Percentiles rank a stretch among this genome's conserved stretches.
Evolutionary conservation across 2,113 vertebrate species (phyloP).

Genomic region (human): GRCh38 chr1:192593501-192594000

Average conservation of each 20-base stretch:
- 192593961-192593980: neutral
- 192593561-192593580: neutral
- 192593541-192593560: neutral
- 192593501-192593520: neutral
- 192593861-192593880: neutral
- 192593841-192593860: neutral
- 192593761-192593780: neutral
- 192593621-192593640: neutral
- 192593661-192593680: neutral
- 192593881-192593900: neutral
- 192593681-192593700: neutral
- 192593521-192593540: neutral
- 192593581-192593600: neutral
- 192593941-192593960: neutral
- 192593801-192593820: neutral
- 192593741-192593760: neutral
- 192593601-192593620: neutral
- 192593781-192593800: neutral
- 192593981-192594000: neutral
- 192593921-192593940: neutral
- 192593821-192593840: neutral
- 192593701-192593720: neutral
- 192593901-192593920: neutral
- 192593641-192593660: neutral
- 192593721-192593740: neutral